These are phyloP conservation scores for Oryzias melastigma DNA, from an alignment of 2,113 vertebrate species.

Conservation along the genomic window DNA sequence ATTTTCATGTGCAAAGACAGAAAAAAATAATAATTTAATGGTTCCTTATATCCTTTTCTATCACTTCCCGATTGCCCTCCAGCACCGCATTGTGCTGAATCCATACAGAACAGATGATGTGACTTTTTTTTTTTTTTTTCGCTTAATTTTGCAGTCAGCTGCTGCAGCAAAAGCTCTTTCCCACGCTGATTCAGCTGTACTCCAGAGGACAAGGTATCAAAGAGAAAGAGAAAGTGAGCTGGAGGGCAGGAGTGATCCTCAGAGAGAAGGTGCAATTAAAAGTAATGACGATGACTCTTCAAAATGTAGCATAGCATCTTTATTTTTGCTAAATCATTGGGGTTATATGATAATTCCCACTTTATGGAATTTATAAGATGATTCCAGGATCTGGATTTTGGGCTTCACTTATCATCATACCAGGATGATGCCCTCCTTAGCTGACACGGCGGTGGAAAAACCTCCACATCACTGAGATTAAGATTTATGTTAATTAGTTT, in stretches of 20 bases:
- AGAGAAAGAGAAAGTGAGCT: constrained; percentile 22
- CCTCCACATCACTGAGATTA: no score
- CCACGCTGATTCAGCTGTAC: constrained; percentile 66
- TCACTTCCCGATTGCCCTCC: constrained; percentile 9
- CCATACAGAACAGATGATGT: constrained; percentile 39
- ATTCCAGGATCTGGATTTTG: no score
- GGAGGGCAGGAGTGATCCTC: constrained; percentile 20
- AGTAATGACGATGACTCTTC: constrained; percentile 24
- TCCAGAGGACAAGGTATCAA: constrained; percentile 54
- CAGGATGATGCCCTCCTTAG: no score
- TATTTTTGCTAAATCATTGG: not conserved
- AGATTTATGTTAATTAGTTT: no score
- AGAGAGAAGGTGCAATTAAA: constrained; percentile 22
- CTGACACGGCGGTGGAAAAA: no score
- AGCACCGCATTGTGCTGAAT: constrained; percentile 41
- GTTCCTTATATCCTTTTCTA: not conserved
- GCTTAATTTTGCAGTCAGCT: constrained; percentile 48
- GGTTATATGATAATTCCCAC: not conserved
- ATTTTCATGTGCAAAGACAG: not conserved
- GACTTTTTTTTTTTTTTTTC: constrained; percentile 41
- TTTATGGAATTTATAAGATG: not conserved
- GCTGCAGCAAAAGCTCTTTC: constrained; percentile 58
- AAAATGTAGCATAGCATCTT: constrained; percentile 3
- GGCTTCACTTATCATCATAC: no score
- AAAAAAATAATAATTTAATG: not conserved